Base-by-base conservation (phyloP, 2,113 vertebrate species). In the Seriola aureovittata region DNA sequence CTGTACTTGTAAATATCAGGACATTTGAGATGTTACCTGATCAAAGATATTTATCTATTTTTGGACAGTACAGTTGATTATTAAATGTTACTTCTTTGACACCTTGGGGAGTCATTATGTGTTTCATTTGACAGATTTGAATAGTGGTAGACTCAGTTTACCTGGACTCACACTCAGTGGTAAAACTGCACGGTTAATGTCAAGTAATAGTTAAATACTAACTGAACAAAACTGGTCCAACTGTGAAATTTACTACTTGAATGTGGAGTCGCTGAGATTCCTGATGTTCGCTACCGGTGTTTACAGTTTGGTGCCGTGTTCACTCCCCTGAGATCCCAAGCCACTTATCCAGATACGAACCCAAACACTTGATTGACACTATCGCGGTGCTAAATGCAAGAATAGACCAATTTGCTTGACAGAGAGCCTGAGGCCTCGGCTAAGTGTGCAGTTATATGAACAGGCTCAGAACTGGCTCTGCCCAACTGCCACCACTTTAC, bases 361-460 rank as follows among this genome's bases (percentile, higher is more conserved):
- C 25, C 42, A 68, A 75, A 83, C 85, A 91, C 93, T 91, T 88
- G 86, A 93, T 83, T 75, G 82, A 92, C 92, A 90, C 82, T 76
- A 88, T 88, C 81, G 64, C 44, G 17, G 88, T 71, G 86, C 85
- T 89, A 88, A 92, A 94, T 87, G 70, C 65, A 88, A 91, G 90
- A 95, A 94, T 88, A 75, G 86, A 84, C 75, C 86, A 91, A 93
- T 94, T 94, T 93, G 91, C 92, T 94, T 69, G 81, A 93, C 91
- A 93, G 85, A 88, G 87, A 88, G 89, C 76, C 74, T 71, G 71
- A 84, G 82, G 76, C 75, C 70, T 85, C 5, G 65, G 68, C 69
- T 88, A 88, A 93, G 91, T 93, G 92, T 65, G 58, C 81, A 64
- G 84, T 75, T 85, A 77, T 85, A 91, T 19, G 80, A 87, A 85